Base-by-base conservation (phyloP, 2,888 invertebrate species). In the Amblyjoppa proteus region DNA sequence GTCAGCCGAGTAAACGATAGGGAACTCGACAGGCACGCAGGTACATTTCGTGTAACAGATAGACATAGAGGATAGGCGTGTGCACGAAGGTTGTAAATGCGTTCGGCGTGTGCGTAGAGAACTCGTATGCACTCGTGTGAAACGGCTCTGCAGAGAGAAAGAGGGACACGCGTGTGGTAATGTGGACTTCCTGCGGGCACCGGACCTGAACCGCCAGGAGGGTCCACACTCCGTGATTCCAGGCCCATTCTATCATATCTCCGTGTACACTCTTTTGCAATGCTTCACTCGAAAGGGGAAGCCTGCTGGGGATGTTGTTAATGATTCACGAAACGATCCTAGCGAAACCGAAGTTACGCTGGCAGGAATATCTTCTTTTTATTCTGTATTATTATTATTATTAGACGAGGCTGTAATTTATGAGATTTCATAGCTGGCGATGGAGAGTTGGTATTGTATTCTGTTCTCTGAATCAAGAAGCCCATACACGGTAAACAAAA, bases 161-260 rank as follows among this genome's bases (percentile, higher is more conserved):
- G 45, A 49, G 45, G 5, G 13, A 49, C 45, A 81, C 83, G 73
- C 69, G 69, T 83, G 83, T 86, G 78, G 89, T 91, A 88, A 90
- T 90, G 45, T 49, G 89, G 86, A 91, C 90, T 92, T 92, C 92
- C 92, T 89, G 90, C 84, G 84, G 69, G 88, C 91, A 91, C 73
- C 92, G 90, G 87, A 91, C 92, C 92, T 89, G 89, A 91, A 92
- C 92, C 76, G 75, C 74, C 61, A 77, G 41, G 81, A 86, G 88
- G 89, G 89, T 89, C 86, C 88, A 77, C 84, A 82, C 87, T 84
- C 88, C 76, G 88, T 89, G 87, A 90, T 90, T 90, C 84, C 82
- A 88, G 34, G 20, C 38, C 20, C 38, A 16, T 86, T 86, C 70
- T 84, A 75, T 81, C 69, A 49, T 80, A 38, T 81, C 85, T 87